Conservation (phyloP, 2,113 vertebrate genomes). For the Aythya baeri region DNA sequence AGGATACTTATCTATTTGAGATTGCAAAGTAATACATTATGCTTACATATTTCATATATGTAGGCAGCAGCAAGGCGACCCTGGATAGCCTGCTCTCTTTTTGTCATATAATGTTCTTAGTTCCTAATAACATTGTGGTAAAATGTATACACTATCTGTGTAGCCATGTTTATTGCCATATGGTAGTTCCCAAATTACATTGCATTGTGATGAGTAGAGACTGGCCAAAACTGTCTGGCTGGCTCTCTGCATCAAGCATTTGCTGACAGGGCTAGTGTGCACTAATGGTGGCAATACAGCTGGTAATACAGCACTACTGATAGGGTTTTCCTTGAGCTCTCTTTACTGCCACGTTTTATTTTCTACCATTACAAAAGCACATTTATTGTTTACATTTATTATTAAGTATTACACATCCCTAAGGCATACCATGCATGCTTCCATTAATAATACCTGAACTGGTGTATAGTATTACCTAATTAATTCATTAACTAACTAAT, state of each 20-base stretch:
- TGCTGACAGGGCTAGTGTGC: slow-evolving; percentile 27
- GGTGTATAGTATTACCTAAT: background rate
- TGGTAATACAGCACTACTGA: slow-evolving; percentile 1
- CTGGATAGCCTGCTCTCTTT: slow-evolving; percentile 34
- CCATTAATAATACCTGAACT: background rate
- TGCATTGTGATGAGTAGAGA: slow-evolving; percentile 19
- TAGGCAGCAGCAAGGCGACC: background rate
- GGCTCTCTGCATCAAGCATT: slow-evolving; percentile 50
- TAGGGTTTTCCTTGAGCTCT: slow-evolving; percentile 11
- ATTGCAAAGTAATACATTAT: slow-evolving; percentile 48
- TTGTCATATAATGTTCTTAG: slow-evolving; percentile 38
- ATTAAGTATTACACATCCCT: background rate
- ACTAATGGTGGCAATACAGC: background rate
- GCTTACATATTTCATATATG: slow-evolving; percentile 23
- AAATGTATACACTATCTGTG: slow-evolving; percentile 28
- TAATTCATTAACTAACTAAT: slow-evolving; percentile 54
- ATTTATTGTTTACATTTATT: background rate
- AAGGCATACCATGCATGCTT: background rate
- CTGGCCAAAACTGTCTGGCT: slow-evolving; percentile 43
- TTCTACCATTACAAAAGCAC: background rate
- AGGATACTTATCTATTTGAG: slow-evolving; percentile 53
- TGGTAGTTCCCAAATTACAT: slow-evolving; percentile 66
- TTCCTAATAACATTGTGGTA: background rate
- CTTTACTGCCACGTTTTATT: slow-evolving; percentile 39
- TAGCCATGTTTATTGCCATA: slow-evolving; percentile 65